A percentile compares a stretch with the other conserved stretches of the same genome.
Evolutionary conservation across 2,888 invertebrate genomes (phyloP).

Genomic region (Tenthredo amoena): DNA sequence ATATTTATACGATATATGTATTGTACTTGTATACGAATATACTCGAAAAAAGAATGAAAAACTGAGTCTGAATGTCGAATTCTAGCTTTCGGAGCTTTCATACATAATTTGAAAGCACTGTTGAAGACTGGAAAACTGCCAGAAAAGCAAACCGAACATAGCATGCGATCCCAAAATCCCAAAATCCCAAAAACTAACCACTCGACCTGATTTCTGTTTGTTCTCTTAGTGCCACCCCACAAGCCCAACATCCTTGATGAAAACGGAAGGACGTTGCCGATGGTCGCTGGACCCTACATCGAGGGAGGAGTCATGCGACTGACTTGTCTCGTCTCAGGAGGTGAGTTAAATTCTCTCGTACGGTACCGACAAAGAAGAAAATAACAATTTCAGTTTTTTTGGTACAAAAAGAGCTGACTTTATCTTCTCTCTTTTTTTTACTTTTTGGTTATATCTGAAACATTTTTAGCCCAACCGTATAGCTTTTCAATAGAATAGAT

Average conservation of each 20-base stretch:
- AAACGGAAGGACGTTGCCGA: conserved; percentile 82
- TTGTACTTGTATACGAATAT: neutral
- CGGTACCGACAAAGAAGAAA: neutral
- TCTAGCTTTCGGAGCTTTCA: neutral
- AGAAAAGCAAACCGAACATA: conserved; percentile 6
- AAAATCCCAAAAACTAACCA: conserved; percentile 17
- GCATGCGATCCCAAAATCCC: neutral
- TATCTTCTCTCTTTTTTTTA: no score
- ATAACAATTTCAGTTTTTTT: neutral
- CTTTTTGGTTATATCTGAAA: no score
- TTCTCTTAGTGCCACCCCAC: conserved; percentile 86
- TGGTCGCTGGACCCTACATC: conserved; percentile 86
- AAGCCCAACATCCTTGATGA: conserved; percentile 88
- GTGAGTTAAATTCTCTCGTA: conserved; percentile 79
- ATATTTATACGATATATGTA: neutral
- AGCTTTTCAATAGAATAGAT: no score
- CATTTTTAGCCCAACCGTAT: no score
- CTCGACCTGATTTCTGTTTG: conserved; percentile 60
- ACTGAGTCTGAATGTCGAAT: neutral
- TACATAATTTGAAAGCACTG: neutral
- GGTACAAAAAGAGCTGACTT: no score
- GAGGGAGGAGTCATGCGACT: conserved; percentile 86
- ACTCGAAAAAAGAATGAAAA: neutral
- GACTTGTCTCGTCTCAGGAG: conserved; percentile 88
- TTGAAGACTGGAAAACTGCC: conserved; percentile 2